Base-by-base conservation (phyloP, 2,113 vertebrate genomes). In the Agapornis roseicollis region DNA sequence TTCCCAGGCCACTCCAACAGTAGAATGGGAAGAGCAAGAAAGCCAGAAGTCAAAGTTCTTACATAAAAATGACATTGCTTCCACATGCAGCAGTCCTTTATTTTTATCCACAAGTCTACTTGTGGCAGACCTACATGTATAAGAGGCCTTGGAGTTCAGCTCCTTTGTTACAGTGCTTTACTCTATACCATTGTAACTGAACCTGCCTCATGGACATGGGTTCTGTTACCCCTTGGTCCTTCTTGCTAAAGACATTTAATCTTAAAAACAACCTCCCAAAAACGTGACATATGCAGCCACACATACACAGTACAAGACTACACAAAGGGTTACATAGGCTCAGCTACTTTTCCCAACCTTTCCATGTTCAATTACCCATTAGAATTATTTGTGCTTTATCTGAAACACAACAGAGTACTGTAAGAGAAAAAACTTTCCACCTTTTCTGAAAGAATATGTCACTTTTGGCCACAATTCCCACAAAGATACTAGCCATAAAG, bases 31-130 rank as follows among this genome's bases (percentile, higher is more conserved):
- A 87, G 65, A 84, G 81, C 18, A 42, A 90, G 64, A 39, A 88
- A 91, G 80, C 17, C 56, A 88, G 44, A 91, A 94, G 79, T 73
- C 86, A 79, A 93, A 84, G 35, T 65, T 52, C 76, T 85, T 74
- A 42, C 25, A 72, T 61, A 88, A 94, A 86, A 86, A 73, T 49
- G 5, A 42, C 50, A 52, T 35, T 84, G 42, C 53, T 89, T 83
- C 74, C 46, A 90, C 39, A 24, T 41, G 47, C 37, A 93, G 28
- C 53, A 80, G 74, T 85, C 23, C 37, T 74, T 77, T 52, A 35
- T 63, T 89, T 71, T 74, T 84, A 66, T 61, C 37, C 53, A 58
- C 22, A 58, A 66, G 14, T 25, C 72, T 56, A 10, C 23, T 33
- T 52, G 31, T 46, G 82, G 50, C 10, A 79, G 46, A 55, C 4